phyloP scores from a whole-genome alignment of 1,140 invertebrate genomes.

The Zaprionus tsacasi region DNA sequence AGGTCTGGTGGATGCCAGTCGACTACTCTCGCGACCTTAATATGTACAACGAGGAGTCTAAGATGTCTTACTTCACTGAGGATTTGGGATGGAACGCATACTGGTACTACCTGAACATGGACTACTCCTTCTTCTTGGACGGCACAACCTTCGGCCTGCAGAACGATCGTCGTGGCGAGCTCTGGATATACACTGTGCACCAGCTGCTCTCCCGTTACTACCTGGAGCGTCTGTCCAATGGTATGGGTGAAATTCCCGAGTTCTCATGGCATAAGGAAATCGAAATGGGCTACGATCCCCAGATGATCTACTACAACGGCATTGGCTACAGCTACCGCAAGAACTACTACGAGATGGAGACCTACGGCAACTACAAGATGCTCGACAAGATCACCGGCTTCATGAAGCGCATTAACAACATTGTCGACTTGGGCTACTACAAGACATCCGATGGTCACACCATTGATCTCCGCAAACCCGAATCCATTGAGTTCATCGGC shows the following conservation, averaged over 20 bases:
- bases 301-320: slow-evolving; percentile 87
- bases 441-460: slow-evolving; percentile 85
- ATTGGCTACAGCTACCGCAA: slow-evolving; percentile 87
- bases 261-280: slow-evolving; percentile 86
- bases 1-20: slow-evolving; percentile 74
- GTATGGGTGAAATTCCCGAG: slow-evolving; percentile 86
- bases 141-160: slow-evolving; percentile 85
- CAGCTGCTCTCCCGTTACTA: slow-evolving; percentile 87
- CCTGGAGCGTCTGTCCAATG: slow-evolving; percentile 88
- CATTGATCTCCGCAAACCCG: slow-evolving; percentile 84
- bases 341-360: slow-evolving; percentile 86
- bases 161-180: slow-evolving; percentile 86
- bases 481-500: slow-evolving; percentile 86
- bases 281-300: slow-evolving; percentile 87
- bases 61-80: slow-evolving; percentile 89
- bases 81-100: slow-evolving; percentile 89
- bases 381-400: slow-evolving; percentile 85
- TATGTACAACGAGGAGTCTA: slow-evolving; percentile 86
- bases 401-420: slow-evolving; percentile 87
- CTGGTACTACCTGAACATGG: slow-evolving; percentile 89
- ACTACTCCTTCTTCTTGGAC: slow-evolving; percentile 88
- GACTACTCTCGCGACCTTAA: slow-evolving; percentile 86
- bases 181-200: slow-evolving; percentile 86
- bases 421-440: slow-evolving; percentile 87
- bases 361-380: slow-evolving; percentile 86